phyloP scores from a whole-genome alignment of 2,888 invertebrate genomes.

The Chloromyia formosa region DNA sequence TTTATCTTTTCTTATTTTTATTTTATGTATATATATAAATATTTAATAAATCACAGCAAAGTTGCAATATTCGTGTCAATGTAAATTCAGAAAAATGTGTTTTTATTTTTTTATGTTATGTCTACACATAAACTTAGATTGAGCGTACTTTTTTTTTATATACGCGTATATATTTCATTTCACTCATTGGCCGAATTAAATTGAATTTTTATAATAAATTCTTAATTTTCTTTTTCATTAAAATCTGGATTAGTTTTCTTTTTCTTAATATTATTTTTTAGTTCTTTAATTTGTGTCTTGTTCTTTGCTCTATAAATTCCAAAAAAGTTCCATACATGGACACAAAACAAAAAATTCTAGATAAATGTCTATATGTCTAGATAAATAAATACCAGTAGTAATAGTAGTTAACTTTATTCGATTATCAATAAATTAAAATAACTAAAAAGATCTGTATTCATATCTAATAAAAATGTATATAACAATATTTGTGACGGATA shows the following conservation, averaged over 20 bases:
- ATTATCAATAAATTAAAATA: background rate
- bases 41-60: slow-evolving; percentile 42
- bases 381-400: slow-evolving; percentile 29
- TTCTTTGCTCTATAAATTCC: background rate
- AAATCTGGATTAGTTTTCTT: background rate
- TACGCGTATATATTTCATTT: background rate
- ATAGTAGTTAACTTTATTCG: slow-evolving; percentile 14
- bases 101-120: no score
- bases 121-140: no score
- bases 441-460: background rate
- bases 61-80: slow-evolving; percentile 37
- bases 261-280: background rate
- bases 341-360: background rate
- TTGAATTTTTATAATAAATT: background rate
- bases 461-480: no score
- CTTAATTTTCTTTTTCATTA: background rate
- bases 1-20: background rate
- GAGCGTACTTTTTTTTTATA: background rate
- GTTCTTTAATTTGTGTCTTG: background rate
- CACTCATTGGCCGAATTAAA: background rate
- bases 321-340: no score
- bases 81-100: background rate
- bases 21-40: background rate
- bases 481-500: no score
- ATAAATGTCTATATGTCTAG: background rate